phyloP scores from a whole-genome alignment of 2,113 vertebrate species.

The Alligator sinensis region DNA sequence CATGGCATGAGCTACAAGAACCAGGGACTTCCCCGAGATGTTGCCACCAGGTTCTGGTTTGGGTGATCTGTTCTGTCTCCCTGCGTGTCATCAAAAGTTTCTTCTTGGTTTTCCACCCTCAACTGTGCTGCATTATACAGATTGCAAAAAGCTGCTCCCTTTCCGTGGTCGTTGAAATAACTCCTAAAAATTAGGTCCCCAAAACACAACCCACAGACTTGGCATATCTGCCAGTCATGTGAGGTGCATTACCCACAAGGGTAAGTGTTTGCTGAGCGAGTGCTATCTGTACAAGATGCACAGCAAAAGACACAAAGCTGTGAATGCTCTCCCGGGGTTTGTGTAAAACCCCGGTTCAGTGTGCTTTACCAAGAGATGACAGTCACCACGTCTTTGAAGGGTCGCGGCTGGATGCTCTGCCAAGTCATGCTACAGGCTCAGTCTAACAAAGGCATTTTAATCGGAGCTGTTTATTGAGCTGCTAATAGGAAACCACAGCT shows the following conservation, averaged over 20 bases:
- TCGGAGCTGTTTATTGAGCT: background rate
- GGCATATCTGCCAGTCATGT: background rate
- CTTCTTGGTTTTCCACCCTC: background rate
- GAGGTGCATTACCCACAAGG: background rate
- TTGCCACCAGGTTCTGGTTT: background rate
- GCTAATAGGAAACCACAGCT: background rate
- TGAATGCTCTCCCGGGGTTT: background rate
- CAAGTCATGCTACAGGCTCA: background rate
- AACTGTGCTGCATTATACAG: background rate
- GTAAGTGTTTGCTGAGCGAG: background rate
- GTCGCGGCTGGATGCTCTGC: background rate
- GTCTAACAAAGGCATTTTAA: background rate
- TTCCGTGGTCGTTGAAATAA: background rate
- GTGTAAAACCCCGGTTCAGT: background rate
- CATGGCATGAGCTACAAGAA: background rate
- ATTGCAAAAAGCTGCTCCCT: background rate
- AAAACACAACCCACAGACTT: background rate
- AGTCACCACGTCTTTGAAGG: background rate
- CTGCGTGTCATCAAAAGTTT: background rate
- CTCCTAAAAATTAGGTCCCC: background rate
- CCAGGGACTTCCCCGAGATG: background rate
- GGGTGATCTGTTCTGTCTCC: background rate
- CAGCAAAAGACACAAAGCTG: background rate
- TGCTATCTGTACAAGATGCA: background rate
- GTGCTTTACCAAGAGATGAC: background rate